Evolutionary conservation across 2,888 invertebrate genomes (phyloP).

Genomic region (Hemaris fuciformis): DNA sequence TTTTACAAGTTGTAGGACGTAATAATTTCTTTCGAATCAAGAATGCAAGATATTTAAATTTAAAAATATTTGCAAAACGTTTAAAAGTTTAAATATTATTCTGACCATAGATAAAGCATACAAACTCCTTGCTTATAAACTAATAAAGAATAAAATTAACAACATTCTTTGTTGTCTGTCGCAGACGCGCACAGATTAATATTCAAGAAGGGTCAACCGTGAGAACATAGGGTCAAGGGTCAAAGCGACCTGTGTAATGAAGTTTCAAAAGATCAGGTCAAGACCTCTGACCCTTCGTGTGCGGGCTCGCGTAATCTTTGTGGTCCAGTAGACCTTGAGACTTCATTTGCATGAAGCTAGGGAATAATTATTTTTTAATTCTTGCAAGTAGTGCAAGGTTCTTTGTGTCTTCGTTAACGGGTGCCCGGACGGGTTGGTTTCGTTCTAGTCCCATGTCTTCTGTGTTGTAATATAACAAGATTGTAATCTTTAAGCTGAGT

Average conservation of each 20-base stretch:
- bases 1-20: too few relatives aligned
- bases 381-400: constrained; percentile 1
- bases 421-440: neutral
- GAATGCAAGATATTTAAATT: neutral
- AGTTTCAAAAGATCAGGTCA: constrained; percentile 60
- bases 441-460: neutral
- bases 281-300: constrained; percentile 73
- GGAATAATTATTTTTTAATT: constrained; percentile 32
- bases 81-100: neutral
- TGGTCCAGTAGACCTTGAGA: constrained; percentile 30
- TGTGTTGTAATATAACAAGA: too few relatives aligned
- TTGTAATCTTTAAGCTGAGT: too few relatives aligned
- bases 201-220: constrained; percentile 51
- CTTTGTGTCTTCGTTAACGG: neutral
- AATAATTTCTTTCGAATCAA: too few relatives aligned
- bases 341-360: constrained; percentile 63
- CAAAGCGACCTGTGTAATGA: constrained; percentile 59
- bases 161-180: neutral
- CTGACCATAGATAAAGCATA: neutral
- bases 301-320: constrained; percentile 31
- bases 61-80: neutral
- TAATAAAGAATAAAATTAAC: neutral
- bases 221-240: constrained; percentile 67
- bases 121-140: neutral
- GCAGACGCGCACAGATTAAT: constrained; percentile 10